Evolutionary conservation across 2,888 invertebrate species (phyloP).

Genomic region (Deilephila porcellus): DNA sequence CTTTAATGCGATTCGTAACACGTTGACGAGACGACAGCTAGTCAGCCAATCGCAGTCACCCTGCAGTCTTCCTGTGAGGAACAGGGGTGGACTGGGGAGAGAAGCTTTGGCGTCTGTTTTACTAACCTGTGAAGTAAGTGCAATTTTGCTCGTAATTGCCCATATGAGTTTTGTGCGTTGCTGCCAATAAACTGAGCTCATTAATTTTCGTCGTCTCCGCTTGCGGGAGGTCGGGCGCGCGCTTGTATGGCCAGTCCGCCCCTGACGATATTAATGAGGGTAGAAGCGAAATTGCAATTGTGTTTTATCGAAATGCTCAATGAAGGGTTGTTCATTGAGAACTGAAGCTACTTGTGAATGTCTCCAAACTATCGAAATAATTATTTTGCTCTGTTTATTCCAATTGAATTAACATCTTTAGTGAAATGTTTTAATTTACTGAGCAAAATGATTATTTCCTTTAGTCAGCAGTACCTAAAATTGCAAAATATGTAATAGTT

Average conservation of each 20-base stretch:
- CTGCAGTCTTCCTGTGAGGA: slow-evolving; percentile 83
- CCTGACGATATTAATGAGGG: slow-evolving; percentile 85
- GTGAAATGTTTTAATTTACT: slow-evolving; percentile 18
- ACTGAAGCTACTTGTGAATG: slow-evolving; percentile 80
- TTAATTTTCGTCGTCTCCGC: slow-evolving; percentile 85
- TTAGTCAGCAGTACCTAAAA: slow-evolving; percentile 57
- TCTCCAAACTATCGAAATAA: slow-evolving; percentile 59
- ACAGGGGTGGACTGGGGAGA: slow-evolving; percentile 84
- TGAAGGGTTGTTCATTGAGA: slow-evolving; percentile 71
- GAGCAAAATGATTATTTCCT: slow-evolving; percentile 51
- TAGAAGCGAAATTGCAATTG: slow-evolving; percentile 84
- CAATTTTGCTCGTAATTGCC: slow-evolving; percentile 85
- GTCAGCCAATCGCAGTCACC: slow-evolving; percentile 76
- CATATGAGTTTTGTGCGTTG: slow-evolving; percentile 85
- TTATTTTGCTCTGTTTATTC: slow-evolving; percentile 44
- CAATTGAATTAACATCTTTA: slow-evolving; percentile 22
- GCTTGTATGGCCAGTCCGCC: slow-evolving; percentile 86
- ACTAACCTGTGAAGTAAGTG: slow-evolving; percentile 85
- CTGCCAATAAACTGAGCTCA: slow-evolving; percentile 85
- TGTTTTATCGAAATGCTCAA: slow-evolving; percentile 78
- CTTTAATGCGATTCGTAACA: slow-evolving; percentile 72
- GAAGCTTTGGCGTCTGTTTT: slow-evolving; percentile 82
- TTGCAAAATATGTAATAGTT: slow-evolving; percentile 55
- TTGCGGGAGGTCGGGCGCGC: slow-evolving; percentile 83
- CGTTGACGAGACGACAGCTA: slow-evolving; percentile 66